Conservation (phyloP, 2,113 vertebrate genomes). For the Pachycephala philippinensis region DNA sequence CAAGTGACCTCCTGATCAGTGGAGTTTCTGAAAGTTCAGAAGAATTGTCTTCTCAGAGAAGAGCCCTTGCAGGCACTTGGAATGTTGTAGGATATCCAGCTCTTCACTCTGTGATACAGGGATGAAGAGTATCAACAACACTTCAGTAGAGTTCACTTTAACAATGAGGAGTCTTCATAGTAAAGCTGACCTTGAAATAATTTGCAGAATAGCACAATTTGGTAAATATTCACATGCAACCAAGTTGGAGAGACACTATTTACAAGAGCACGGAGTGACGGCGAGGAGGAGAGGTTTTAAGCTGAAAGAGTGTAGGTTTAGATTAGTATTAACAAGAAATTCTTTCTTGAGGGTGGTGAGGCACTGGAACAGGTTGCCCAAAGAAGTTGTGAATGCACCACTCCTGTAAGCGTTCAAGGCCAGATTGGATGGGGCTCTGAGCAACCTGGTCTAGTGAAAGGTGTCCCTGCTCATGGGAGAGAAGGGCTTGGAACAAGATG, state of each 20-base stretch:
- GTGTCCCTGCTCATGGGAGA: not conserved
- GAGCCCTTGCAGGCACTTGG: not conserved
- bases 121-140: not conserved
- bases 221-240: not conserved
- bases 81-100: not conserved
- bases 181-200: not conserved
- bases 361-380: not conserved
- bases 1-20: not conserved
- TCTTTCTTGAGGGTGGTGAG: not conserved
- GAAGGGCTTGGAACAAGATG: not conserved
- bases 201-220: not conserved
- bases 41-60: not conserved
- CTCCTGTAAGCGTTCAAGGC: not conserved
- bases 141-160: not conserved
- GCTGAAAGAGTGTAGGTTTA: not conserved
- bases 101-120: not conserved
- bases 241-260: not conserved
- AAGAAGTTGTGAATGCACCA: not conserved
- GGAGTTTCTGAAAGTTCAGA: not conserved
- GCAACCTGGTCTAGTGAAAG: not conserved
- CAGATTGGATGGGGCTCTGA: not conserved
- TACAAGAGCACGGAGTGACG: not conserved
- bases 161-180: not conserved
- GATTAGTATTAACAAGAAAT: not conserved
- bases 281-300: not conserved